These are phyloP conservation scores for Mormyrus proboscirostris DNA, from an alignment of 2,797 vertebrate genomes.

Conservation along the genomic window DNA sequence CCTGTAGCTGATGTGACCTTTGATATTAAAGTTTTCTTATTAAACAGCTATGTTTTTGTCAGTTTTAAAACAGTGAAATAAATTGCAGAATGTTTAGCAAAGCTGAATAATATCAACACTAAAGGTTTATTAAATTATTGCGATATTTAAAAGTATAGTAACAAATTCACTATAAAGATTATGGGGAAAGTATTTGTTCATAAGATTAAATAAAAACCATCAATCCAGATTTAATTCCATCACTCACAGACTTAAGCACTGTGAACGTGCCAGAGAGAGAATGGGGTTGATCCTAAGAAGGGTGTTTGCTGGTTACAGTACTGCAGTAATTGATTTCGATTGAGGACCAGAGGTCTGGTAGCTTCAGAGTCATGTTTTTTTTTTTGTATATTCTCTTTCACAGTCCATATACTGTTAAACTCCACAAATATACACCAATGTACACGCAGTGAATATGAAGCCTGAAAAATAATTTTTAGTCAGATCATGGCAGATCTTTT, in stretches of 20 bases:
- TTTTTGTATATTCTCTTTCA: background rate
- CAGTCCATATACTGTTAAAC: background rate
- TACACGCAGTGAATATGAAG: background rate
- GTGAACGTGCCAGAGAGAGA: background rate
- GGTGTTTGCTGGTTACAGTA: background rate
- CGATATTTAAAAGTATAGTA: background rate
- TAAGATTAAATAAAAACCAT: background rate
- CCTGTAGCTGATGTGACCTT: conserved; percentile 12
- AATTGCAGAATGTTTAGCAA: background rate
- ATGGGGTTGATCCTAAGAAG: background rate
- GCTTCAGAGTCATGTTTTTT: background rate
- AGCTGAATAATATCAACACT: background rate
- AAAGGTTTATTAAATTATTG: background rate
- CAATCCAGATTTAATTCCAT: background rate
- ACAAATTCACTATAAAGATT: background rate
- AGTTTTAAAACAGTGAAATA: background rate
- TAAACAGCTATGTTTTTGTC: background rate
- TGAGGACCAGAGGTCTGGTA: background rate
- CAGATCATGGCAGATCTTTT: background rate
- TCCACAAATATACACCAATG: background rate
- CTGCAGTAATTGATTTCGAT: background rate
- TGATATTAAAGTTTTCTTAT: conserved; percentile 20
- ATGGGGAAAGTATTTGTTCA: background rate
- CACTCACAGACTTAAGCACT: background rate
- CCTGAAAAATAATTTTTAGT: background rate